phyloP scores from a whole-genome alignment of 2,888 invertebrate genomes.

The Masnerella sp. region DNA sequence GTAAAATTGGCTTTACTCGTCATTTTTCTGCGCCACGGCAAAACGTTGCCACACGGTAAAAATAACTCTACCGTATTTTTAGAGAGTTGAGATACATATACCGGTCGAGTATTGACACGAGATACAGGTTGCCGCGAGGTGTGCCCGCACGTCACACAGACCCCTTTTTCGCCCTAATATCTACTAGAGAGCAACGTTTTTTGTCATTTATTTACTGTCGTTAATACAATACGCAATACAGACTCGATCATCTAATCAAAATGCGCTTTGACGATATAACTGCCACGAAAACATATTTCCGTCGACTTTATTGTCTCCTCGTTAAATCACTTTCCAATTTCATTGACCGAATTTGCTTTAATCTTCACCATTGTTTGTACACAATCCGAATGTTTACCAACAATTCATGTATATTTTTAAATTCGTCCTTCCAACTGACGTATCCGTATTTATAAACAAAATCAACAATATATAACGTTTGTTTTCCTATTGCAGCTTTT shows the following conservation, averaged over 20 bases:
- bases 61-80: conserved; percentile 74
- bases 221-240: background rate
- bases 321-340: too few relatives aligned
- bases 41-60: conserved; percentile 67
- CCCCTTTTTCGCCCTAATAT: conserved; percentile 17
- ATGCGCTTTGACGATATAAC: too few relatives aligned
- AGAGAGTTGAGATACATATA: conserved; percentile 66
- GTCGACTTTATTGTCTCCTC: too few relatives aligned
- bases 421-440: too few relatives aligned
- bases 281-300: too few relatives aligned
- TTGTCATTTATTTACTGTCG: background rate
- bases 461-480: too few relatives aligned
- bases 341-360: too few relatives aligned
- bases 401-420: too few relatives aligned
- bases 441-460: too few relatives aligned
- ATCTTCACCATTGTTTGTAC: too few relatives aligned
- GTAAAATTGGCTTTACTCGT: conserved; percentile 55
- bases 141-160: conserved; percentile 19
- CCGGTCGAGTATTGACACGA: conserved; percentile 61
- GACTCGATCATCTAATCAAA: background rate
- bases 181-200: background rate
- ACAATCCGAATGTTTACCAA: too few relatives aligned
- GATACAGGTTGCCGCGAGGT: conserved; percentile 59
- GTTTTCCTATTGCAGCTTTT: too few relatives aligned
- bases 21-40: conserved; percentile 62